Conservation (phyloP, 2,888 invertebrate genomes). For the Scaeva pyrastri region DNA sequence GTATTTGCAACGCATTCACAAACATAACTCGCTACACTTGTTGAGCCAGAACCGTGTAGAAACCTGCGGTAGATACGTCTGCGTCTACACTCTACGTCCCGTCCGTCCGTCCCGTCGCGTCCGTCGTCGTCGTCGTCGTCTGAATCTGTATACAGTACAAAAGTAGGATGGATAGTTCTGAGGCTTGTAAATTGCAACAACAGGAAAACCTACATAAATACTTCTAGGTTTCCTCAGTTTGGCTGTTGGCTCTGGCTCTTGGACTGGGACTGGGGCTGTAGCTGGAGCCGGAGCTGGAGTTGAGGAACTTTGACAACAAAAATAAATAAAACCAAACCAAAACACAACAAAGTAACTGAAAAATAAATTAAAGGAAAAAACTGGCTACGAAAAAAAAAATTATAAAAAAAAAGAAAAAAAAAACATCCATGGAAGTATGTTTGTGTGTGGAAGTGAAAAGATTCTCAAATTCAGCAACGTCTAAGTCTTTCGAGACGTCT, state of each 20-base stretch:
- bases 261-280: too few relatives aligned
- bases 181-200: slow-evolving; percentile 29
- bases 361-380: slow-evolving; percentile 59
- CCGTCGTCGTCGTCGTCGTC: too few relatives aligned
- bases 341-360: slow-evolving; percentile 14
- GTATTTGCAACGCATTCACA: slow-evolving; percentile 7
- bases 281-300: slow-evolving; percentile 9
- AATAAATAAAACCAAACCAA: slow-evolving; percentile 42
- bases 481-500: slow-evolving; percentile 52
- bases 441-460: slow-evolving; percentile 28
- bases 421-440: too few relatives aligned
- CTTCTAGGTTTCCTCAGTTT: slow-evolving; percentile 51
- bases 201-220: slow-evolving; percentile 66
- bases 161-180: slow-evolving; percentile 17
- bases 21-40: slow-evolving; percentile 58
- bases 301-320: slow-evolving; percentile 50
- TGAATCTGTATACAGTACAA: too few relatives aligned
- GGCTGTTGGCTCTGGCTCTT: too few relatives aligned
- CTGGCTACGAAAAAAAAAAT: slow-evolving; percentile 23
- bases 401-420: background rate
- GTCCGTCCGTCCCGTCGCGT: too few relatives aligned
- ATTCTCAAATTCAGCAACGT: slow-evolving; percentile 55
- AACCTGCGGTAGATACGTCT: background rate
- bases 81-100: too few relatives aligned
- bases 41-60: slow-evolving; percentile 43